Evolutionary conservation across 2,113 vertebrate species (phyloP), one percentile per base, ranked within the genome.

Genomic region (Bothrops jararaca): DNA sequence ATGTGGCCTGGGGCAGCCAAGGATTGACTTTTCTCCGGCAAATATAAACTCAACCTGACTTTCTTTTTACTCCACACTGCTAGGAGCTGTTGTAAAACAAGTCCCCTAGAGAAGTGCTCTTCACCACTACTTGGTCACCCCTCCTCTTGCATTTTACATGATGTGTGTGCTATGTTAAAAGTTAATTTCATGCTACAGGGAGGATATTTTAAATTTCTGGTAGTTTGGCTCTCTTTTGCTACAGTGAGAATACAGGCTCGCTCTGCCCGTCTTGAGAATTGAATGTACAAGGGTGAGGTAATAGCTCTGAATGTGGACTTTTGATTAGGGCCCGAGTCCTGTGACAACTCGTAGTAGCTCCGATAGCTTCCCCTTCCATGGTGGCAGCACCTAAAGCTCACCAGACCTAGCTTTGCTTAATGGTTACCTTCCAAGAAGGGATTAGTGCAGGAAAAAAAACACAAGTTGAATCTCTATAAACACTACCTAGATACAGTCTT

Each of bases 401-500:
- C 6, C 48, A 18, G 85, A 52, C 58, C 26, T 22, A 56, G 7
- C 58, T 88, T 93, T 80, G 22, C 26, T 12, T 54, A 34, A 29
- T 86, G 45, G 23, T 18, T 86, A 56, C 89, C 89, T 93, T 90
- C 92, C 52, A 64, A 86, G 89, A 86, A 93, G 56, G 89, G 89
- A 45, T 57, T 50, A 48, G 23, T 29, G 12, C 34, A 74, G 54
- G 42, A 92, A 42, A 92, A 42, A 50, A 53, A 90, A 50, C 8
- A 13, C 52, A 52, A 58, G 12, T 91, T 26, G 23, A 39, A 87
- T 64, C 57, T 50, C 3, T 88, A 85, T 53, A 45, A 85, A 85
- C 45, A 80, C 88, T 89, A 89, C 15, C 39, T 85, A 39, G 80
- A 20, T 58, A 85, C 24, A 89, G 64, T 50, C 12, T 50, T 53